These are phyloP conservation scores for Andrena hattorfiana DNA, from an alignment of 2,888 invertebrate genomes.

Conservation along the genomic window DNA sequence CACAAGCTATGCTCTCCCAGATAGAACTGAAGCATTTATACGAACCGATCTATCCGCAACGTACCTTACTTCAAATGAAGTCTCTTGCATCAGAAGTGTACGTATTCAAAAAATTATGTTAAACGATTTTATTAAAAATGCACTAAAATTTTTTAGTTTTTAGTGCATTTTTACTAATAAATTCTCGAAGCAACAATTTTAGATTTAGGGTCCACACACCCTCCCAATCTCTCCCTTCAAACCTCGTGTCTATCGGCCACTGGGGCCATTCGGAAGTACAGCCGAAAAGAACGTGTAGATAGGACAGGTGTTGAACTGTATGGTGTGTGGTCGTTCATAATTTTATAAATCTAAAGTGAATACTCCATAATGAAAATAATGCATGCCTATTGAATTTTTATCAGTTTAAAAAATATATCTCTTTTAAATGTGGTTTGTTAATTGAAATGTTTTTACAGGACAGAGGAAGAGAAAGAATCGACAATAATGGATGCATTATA, in stretches of 20 bases:
- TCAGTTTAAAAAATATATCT: neutral
- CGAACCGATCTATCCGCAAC: slow-evolving; percentile 59
- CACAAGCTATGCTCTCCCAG: slow-evolving; percentile 70
- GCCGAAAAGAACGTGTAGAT: no score
- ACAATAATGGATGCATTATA: slow-evolving; percentile 55
- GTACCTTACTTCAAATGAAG: slow-evolving; percentile 67
- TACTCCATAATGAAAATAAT: no score
- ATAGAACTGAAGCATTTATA: slow-evolving; percentile 64
- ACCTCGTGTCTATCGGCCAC: no score
- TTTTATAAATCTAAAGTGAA: no score
- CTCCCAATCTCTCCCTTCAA: no score
- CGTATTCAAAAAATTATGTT: slow-evolving; percentile 6
- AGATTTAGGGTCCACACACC: no score
- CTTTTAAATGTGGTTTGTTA: neutral
- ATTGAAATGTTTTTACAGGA: slow-evolving; percentile 19
- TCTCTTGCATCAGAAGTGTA: slow-evolving; percentile 67
- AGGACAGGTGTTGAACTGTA: no score
- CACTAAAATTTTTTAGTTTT: neutral
- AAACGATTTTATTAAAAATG: no score
- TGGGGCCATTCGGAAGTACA: no score
- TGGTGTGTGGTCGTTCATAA: no score
- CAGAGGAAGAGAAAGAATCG: slow-evolving; percentile 47
- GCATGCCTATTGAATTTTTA: neutral
- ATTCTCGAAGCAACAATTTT: no score
- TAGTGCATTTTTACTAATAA: no score